Conservation (phyloP, 2,113 vertebrate species). For the Columba janthina region DNA sequence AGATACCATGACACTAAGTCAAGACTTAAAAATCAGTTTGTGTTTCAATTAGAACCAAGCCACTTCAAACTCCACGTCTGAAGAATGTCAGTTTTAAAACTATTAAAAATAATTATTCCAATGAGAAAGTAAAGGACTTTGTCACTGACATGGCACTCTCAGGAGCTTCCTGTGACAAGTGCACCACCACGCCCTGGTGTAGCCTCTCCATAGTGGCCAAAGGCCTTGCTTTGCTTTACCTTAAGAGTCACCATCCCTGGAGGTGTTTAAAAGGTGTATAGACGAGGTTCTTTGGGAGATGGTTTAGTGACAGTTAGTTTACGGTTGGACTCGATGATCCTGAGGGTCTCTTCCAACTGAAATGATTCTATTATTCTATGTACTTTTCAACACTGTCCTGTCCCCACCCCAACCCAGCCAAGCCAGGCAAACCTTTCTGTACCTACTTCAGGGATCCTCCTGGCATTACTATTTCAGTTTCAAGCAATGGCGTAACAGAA, state of each 20-base stretch:
- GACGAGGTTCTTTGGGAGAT: too few relatives aligned
- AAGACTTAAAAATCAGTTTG: not conserved
- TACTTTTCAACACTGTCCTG: not conserved
- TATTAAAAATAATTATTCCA: not conserved
- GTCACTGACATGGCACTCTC: not conserved
- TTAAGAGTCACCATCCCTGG: too few relatives aligned
- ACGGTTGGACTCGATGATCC: too few relatives aligned
- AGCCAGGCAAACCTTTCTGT: not conserved
- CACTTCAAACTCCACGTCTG: not conserved
- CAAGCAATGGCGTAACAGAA: not conserved
- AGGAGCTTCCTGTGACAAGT: not conserved
- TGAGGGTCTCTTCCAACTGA: too few relatives aligned
- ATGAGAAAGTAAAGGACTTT: not conserved
- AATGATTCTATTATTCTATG: not conserved
- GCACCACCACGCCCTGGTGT: too few relatives aligned
- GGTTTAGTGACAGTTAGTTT: too few relatives aligned
- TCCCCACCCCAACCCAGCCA: not conserved
- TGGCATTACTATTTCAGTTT: not conserved
- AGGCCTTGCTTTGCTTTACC: not conserved
- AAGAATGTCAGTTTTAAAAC: not conserved
- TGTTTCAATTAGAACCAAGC: not conserved
- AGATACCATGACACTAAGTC: not conserved
- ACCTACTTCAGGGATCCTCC: not conserved
- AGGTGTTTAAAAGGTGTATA: too few relatives aligned
- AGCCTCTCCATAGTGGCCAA: not conserved